Evolutionary conservation across 1,140 invertebrate species (phyloP).

Genomic region (Atta colombica): DNA sequence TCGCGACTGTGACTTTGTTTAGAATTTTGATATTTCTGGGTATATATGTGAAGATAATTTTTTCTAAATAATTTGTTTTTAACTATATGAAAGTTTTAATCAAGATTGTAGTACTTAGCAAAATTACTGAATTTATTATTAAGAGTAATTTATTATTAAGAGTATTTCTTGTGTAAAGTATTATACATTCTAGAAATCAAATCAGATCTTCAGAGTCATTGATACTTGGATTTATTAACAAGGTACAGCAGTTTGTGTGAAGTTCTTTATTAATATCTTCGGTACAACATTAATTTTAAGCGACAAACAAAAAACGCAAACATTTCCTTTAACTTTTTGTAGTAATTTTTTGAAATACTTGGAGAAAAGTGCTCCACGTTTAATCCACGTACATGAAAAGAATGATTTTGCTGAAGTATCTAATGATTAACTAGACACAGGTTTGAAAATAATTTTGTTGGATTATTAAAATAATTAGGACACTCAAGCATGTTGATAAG

Average conservation of each 20-base stretch:
- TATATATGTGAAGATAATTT: not conserved
- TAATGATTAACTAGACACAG: too few relatives aligned
- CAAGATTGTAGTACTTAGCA: not conserved
- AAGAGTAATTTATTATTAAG: constrained; percentile 7
- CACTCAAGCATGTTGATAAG: too few relatives aligned
- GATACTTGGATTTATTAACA: not conserved
- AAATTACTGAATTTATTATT: not conserved
- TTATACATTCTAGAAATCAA: not conserved
- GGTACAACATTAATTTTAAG: not conserved
- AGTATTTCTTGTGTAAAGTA: not conserved
- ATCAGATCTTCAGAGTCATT: not conserved
- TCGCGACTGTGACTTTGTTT: not conserved
- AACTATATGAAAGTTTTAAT: not conserved
- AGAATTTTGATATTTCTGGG: not conserved
- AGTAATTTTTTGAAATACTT: not conserved
- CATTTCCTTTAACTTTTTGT: not conserved
- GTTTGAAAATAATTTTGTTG: too few relatives aligned
- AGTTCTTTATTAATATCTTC: not conserved
- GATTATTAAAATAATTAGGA: too few relatives aligned
- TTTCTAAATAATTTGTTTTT: constrained; percentile 1
- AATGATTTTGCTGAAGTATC: too few relatives aligned
- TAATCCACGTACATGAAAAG: not conserved
- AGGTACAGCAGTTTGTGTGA: not conserved
- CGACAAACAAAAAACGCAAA: not conserved
- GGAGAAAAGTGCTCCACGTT: not conserved